Evolutionary conservation across 2,888 invertebrate genomes (phyloP).

Genomic region (Antitype chi): DNA sequence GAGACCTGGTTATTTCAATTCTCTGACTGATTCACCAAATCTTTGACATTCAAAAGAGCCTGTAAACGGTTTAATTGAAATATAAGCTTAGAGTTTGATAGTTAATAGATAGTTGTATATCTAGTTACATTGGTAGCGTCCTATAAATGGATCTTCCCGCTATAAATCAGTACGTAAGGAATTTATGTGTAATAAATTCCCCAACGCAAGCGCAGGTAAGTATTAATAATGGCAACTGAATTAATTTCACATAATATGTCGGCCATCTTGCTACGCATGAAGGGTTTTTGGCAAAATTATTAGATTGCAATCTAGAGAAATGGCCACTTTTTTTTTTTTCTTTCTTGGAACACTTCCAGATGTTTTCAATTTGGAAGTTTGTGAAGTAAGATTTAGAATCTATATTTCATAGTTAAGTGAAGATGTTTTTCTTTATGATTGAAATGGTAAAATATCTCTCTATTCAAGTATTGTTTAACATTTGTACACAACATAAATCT

Average conservation of each 20-base stretch:
- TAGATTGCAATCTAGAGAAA: conserved; percentile 62
- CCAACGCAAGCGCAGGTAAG: conserved; percentile 69
- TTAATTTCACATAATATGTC: conserved; percentile 71
- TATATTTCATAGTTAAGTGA: conserved; percentile 32
- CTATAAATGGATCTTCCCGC: conserved; percentile 67
- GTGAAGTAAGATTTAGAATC: conserved; percentile 46
- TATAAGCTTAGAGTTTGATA: neutral
- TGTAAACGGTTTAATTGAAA: no score
- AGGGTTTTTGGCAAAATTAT: conserved; percentile 66
- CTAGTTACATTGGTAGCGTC: conserved; percentile 41
- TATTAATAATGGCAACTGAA: conserved; percentile 69
- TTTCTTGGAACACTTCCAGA: conserved; percentile 63
- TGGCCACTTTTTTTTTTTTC: conserved; percentile 50
- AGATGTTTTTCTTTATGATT: conserved; percentile 15
- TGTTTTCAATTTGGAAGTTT: conserved; percentile 64
- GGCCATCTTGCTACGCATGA: conserved; percentile 55
- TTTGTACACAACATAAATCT: neutral
- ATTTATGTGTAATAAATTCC: conserved; percentile 72
- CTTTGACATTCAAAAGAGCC: no score
- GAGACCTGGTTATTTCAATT: no score
- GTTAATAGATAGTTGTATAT: conserved; percentile 5
- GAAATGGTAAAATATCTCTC: neutral
- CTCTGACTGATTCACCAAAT: no score
- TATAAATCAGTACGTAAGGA: conserved; percentile 70
- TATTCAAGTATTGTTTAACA: neutral